Evolutionary conservation across 2,797 vertebrate genomes (phyloP), one percentile per base, ranked within the genome.

Genomic region (Neoniphon sammara): DNA sequence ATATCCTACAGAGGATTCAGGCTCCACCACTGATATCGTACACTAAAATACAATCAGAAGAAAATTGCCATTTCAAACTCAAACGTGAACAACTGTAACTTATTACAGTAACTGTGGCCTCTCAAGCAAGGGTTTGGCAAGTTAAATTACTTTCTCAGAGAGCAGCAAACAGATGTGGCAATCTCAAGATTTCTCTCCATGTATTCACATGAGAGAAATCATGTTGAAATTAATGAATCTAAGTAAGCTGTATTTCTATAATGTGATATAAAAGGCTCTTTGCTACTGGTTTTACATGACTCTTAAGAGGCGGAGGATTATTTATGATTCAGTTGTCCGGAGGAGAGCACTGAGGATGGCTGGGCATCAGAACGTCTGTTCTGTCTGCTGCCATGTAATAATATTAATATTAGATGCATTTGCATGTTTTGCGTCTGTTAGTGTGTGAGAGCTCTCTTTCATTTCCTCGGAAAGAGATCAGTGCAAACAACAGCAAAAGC

Each of bases 31-130:
- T 54, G 74, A 59, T 56, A 58, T 1, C n/a, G 18, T 2, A 36
- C n/a, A 9, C 57, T 31, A 25, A 68, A 72, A 58, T 49, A 83
- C 82, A 78, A 78, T 84, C 78, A 68, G 52, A 34, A 62, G 64
- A 14, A 34, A 21, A 70, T 66, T 70, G 73, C 49, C 73, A 42
- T 75, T 49, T 70, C 25, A 25, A 54, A 68, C 18, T 70, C 23
- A 30, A 54, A 68, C 15, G 18, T 2, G 2, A 56, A 44, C 27
- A 52, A 31, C 55, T 11, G 30, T 52, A 46, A 20, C 42, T n/a
- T n/a, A 4, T n/a, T 50, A 30, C 12, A 17, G 31, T 58, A 11
- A 50, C 44, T 8, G 7, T 7, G 2, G 1, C 18, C 30, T 64
- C 62, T 52, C 50, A 23, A 70, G 12, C 7, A 42, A 7, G 50